These are phyloP conservation scores for Actias luna DNA, from an alignment of 2,888 invertebrate species.

Conservation along the genomic window DNA sequence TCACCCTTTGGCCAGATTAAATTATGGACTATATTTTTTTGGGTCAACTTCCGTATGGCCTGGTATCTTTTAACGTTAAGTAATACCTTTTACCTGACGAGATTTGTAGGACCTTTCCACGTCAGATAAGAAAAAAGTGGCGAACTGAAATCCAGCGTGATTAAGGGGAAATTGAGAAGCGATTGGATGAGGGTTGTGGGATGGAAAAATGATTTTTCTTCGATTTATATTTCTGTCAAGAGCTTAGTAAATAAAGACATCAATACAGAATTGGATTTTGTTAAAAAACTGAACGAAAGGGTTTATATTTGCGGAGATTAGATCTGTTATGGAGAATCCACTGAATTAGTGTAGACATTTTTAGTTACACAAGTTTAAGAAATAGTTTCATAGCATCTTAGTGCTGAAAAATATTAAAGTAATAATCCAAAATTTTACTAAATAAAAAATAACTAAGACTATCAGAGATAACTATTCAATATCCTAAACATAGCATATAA, in stretches of 20 bases:
- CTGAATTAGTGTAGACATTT: background rate
- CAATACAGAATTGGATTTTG: background rate
- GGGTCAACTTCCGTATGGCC: constrained; percentile 51
- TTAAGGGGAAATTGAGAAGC: constrained; percentile 51
- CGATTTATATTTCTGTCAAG: constrained; percentile 21
- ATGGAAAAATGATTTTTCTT: constrained; percentile 29
- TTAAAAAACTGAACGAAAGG: background rate
- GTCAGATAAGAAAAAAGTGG: constrained; percentile 48
- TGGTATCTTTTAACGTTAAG: constrained; percentile 40
- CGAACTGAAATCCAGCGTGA: constrained; percentile 47
- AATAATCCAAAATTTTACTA: background rate
- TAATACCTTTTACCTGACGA: constrained; percentile 53
- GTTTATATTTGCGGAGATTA: background rate
- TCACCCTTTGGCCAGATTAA: constrained; percentile 68
- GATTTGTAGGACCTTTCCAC: constrained; percentile 47
- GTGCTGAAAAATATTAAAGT: background rate
- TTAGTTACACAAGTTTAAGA: background rate
- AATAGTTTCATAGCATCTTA: background rate
- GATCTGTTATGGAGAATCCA: background rate
- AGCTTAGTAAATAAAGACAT: constrained; percentile 22
- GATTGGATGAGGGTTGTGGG: constrained; percentile 30
- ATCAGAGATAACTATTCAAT: background rate
- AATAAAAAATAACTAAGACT: background rate
- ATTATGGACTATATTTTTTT: constrained; percentile 65
- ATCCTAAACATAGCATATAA: background rate